Conservation (phyloP, 2,797 vertebrate species). For the Eidolon dupreanum region DNA sequence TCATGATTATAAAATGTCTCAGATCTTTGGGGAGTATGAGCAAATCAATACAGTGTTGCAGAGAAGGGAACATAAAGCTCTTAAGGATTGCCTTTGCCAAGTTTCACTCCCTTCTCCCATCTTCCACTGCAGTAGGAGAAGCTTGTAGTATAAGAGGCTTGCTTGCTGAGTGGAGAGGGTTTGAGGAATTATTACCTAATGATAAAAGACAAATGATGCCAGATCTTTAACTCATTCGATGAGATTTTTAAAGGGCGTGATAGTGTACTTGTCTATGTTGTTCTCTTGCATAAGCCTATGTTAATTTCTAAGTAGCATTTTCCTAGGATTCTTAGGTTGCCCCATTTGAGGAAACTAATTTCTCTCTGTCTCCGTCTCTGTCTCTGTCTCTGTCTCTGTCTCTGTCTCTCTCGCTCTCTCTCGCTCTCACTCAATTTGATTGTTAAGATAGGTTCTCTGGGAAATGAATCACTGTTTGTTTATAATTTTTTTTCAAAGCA, state of each 20-base stretch:
- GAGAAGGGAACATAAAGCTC: not conserved
- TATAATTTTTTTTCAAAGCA: not conserved
- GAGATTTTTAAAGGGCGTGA: not conserved
- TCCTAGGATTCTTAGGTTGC: not conserved
- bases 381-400: not conserved
- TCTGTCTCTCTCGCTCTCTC: not conserved
- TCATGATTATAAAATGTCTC: slow-evolving; percentile 75
- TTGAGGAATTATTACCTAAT: not conserved
- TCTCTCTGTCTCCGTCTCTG: not conserved
- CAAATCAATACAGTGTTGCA: slow-evolving; percentile 52
- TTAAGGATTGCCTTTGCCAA: not conserved
- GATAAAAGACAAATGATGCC: not conserved
- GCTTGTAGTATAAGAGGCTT: not conserved
- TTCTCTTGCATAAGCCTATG: not conserved
- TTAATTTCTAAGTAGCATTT: not conserved
- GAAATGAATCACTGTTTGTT: not conserved
- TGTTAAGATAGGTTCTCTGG: not conserved
- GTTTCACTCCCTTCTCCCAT: not conserved
- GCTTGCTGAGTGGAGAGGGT: not conserved
- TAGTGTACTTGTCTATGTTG: not conserved
- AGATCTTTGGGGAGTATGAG: slow-evolving; percentile 46
- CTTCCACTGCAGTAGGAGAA: not conserved
- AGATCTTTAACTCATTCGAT: not conserved
- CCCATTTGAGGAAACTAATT: not conserved
- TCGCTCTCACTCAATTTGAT: not conserved